Base-by-base conservation (phyloP, 2,888 invertebrate genomes). In the Liopterus haemorrhoidalis region DNA sequence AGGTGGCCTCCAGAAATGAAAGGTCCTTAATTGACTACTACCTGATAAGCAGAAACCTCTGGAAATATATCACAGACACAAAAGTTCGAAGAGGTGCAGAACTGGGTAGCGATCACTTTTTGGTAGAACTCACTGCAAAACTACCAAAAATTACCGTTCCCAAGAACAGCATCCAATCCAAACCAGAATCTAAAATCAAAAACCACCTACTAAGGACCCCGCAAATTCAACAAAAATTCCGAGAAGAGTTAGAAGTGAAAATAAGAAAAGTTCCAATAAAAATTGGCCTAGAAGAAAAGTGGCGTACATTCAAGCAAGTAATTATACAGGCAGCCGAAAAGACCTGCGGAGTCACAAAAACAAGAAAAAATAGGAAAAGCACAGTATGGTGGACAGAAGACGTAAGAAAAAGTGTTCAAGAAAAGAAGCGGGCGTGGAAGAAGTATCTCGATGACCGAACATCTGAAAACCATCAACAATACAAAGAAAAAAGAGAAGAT, bases 351-450 rank as follows among this genome's bases (percentile, higher is more conserved):
- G n/a, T 12, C 9, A 36, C 15, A 4, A 4, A n/a, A 27, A 39
- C 14, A 15, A 15, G 11, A 14, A 2, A 19, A 4, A 35, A 35
- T 20, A 35, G 4, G 12, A 38, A 28, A 18, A 12, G 14, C 27
- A 39, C 27, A 28, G 27, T 9, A 16, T 39, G 39, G 39, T 39
- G 39, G 28, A 8, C 25, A 3, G 11, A 15, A 16, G 9, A 28
- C 9, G 6, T 39, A 18, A 18, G 20, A 15, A 11, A 14, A 15
- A 20, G 4, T 19, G 14, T 27, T 9, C 12, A 27, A 28, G 8
- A 39, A 3, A 39, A 39, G 19, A 39, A 39, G 16, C 9, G 16
- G 19, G 20, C 14, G n/a, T 39, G 39, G 39, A 27, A 12, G 28
- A 27, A 9, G 8, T 39, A 39, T 11, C 11, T 27, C 18, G 9